These are phyloP conservation scores for Drosophila guanche DNA, from an alignment of 1,140 invertebrate species.

Conservation along the genomic window DNA sequence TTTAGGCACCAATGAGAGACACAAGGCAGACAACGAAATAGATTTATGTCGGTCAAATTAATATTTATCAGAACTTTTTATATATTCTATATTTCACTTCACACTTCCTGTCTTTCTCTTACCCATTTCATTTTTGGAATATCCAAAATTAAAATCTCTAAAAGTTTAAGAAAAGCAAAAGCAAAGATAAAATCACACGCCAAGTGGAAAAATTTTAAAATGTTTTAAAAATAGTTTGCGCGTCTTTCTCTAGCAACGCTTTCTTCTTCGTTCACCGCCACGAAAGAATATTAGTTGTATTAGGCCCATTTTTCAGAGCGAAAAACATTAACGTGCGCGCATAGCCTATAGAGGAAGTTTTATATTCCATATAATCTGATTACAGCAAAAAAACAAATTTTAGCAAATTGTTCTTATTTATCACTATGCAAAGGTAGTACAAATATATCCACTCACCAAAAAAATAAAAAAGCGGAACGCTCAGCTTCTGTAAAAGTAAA, in stretches of 20 bases:
- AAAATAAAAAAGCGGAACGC: too few species aligned
- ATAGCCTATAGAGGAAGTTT: not conserved
- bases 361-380: slow-evolving; percentile 14
- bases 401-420: too few species aligned
- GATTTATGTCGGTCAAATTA: slow-evolving; percentile 2
- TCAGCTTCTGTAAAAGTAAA: too few species aligned
- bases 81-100: not conserved
- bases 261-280: slow-evolving; percentile 2
- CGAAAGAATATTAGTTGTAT: slow-evolving; percentile 4
- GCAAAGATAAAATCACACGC: slow-evolving; percentile 5
- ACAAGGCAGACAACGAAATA: not conserved
- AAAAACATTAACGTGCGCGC: not conserved
- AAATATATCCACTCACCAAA: too few species aligned
- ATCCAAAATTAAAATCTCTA: slow-evolving; percentile 58
- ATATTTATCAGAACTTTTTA: slow-evolving; percentile 6
- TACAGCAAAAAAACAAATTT: slow-evolving; percentile 1
- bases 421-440: too few species aligned
- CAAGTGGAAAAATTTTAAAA: slow-evolving; percentile 40
- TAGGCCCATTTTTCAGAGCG: slow-evolving; percentile 3
- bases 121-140: slow-evolving; percentile 44
- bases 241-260: slow-evolving; percentile 39
- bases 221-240: slow-evolving; percentile 75
- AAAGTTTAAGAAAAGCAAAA: slow-evolving; percentile 19
- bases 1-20: slow-evolving; percentile 2
- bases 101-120: not conserved